A percentile compares a stretch with the other conserved stretches of the same genome.
Evolutionary conservation across 2,113 vertebrate genomes (phyloP).

Genomic region (Plestiodon gilberti): DNA sequence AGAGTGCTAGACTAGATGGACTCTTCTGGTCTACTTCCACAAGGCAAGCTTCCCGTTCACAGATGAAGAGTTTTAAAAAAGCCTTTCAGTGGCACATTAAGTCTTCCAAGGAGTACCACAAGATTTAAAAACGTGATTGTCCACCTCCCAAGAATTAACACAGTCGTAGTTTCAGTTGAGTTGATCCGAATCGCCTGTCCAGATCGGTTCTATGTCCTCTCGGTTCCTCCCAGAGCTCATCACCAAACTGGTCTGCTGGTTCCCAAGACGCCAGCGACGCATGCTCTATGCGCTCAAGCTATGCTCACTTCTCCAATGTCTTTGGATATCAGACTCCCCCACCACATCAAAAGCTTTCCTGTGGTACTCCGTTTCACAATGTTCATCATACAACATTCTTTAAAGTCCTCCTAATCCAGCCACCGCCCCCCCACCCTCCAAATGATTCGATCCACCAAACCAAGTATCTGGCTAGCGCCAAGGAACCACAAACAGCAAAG

Average conservation of each 20-base stretch:
- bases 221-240: fast-evolving
- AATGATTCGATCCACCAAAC: background rate
- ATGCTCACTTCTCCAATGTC: background rate
- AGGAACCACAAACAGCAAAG: background rate
- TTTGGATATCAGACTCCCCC: background rate
- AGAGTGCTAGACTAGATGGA: background rate
- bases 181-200: background rate
- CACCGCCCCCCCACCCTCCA: background rate
- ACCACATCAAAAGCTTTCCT: background rate
- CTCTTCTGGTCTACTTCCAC: background rate
- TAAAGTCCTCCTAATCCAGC: background rate
- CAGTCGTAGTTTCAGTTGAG: background rate
- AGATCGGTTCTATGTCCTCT: background rate
- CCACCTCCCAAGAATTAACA: background rate
- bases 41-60: background rate
- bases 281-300: background rate
- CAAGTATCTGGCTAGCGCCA: background rate
- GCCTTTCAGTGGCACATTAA: too few species aligned
- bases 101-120: background rate
- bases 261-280: background rate
- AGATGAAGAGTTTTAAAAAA: too few species aligned
- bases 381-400: conserved; percentile 33
- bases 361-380: conserved; percentile 14
- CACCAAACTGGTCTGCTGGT: fast-evolving
- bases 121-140: background rate